These are phyloP conservation scores for Acyrthosiphon pisum DNA, from an alignment of 1,140 invertebrate species.

Conservation along the genomic window DNA sequence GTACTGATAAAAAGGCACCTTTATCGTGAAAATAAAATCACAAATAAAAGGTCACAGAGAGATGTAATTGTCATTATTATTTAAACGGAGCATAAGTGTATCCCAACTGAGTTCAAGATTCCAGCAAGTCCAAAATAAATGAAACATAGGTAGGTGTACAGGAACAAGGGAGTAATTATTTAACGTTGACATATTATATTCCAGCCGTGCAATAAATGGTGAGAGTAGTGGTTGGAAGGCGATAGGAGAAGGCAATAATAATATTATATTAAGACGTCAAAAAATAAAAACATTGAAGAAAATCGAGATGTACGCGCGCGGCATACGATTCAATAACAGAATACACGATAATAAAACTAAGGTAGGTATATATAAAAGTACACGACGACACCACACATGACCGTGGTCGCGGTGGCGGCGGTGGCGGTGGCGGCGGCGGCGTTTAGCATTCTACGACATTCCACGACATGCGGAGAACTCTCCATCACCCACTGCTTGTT, in stretches of 20 bases:
- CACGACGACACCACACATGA: conserved; percentile 9
- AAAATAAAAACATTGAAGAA: conserved; percentile 4
- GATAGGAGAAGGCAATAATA: neutral
- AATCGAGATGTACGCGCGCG: neutral
- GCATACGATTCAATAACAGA: conserved; percentile 13
- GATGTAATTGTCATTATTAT: no score
- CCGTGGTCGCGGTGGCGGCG: neutral
- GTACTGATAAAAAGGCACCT: neutral
- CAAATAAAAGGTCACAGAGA: neutral
- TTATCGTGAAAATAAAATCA: neutral
- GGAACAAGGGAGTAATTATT: neutral
- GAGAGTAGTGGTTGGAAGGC: neutral
- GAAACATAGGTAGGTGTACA: neutral
- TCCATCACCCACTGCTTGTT: conserved; percentile 44
- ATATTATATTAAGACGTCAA: conserved; percentile 20
- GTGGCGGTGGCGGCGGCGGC: neutral
- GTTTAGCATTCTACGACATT: conserved; percentile 55
- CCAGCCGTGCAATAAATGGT: neutral
- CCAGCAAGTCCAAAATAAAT: neutral
- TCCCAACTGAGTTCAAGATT: neutral
- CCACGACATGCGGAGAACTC: neutral
- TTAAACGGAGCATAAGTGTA: no score
- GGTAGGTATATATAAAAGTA: neutral
- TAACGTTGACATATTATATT: neutral
- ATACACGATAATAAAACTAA: conserved; percentile 22